These are phyloP conservation scores for Sarcophaga caerulescens DNA, from an alignment of 2,888 invertebrate genomes.

Conservation along the genomic window DNA sequence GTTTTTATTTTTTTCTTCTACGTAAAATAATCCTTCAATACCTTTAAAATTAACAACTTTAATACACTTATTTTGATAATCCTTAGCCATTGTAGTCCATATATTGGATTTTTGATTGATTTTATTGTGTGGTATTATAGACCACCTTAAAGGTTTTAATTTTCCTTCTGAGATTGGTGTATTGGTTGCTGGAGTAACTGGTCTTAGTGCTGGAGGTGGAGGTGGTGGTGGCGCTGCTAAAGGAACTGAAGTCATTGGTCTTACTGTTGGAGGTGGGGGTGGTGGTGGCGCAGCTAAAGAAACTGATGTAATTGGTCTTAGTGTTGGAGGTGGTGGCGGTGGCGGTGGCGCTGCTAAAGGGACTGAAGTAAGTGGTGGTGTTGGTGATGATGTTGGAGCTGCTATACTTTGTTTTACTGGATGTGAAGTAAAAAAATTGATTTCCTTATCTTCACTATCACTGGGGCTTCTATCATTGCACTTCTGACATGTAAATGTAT, in stretches of 20 bases:
- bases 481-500: constrained; percentile 84
- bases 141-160: constrained; percentile 99
- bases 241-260: background rate
- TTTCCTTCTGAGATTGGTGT: constrained; percentile 95
- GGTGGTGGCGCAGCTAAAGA: constrained; percentile 69
- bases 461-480: constrained; percentile 81
- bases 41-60: constrained; percentile 94
- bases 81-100: constrained; percentile 94
- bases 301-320: constrained; percentile 72
- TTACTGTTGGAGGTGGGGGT: constrained; percentile 22
- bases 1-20: constrained; percentile 85
- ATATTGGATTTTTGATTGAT: constrained; percentile 95
- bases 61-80: constrained; percentile 92
- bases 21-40: constrained; percentile 96
- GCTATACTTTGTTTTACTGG: background rate
- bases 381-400: background rate
- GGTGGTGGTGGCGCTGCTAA: background rate
- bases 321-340: constrained; percentile 60
- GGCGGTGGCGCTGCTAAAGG: constrained; percentile 31
- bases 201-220: constrained; percentile 2
- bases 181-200: constrained; percentile 84
- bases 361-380: background rate
- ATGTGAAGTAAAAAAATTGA: background rate
- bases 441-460: background rate
- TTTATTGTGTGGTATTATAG: constrained; percentile 95